Evolutionary conservation across 1,140 invertebrate genomes (phyloP), one percentile per base, ranked within the genome.

Genomic region (Planococcus citri): DNA sequence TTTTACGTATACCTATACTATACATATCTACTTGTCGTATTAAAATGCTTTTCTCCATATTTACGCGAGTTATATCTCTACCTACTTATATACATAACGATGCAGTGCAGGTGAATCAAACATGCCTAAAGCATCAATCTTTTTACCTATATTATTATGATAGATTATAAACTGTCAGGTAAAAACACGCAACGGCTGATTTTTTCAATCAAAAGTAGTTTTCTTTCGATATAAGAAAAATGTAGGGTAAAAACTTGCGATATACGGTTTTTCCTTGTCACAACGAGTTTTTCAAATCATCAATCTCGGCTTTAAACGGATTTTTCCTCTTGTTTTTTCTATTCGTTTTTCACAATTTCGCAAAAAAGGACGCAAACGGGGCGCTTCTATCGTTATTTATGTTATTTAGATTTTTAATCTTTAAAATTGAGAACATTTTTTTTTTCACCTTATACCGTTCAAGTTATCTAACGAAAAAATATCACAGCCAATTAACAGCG

Each of bases 141-240:
- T 51, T 51, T 51, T 51, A 51, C n/a, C n/a, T 20, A 51, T 51
- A 51, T 51, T 51, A 51, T 51, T 51, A 51, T 51, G 41, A 51
- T 51, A 51, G 41, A 51, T 51, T 51, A 51, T 51, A 51, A 51
- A 51, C 41, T 51, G 41, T 51, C 41, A 51, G 41, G 41, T 51
- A 51, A 51, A n/a, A 20, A n/a, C 17, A 51, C 41, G 17, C 6
- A n/a, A 51, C 17, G 41, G 41, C 17, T 51, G 41, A 51, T 9
- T 51, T 51, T 51, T 51, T 51, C 41, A 51, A 51, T 51, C 41
- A n/a, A 14, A 20, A 51, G 41, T 51, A 51, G 41, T 51, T 51
- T 51, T 51, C 41, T 20, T 51, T 51, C 41, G 41, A 51, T 51
- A 51, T 51, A 20, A 51, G n/a, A 51, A 51, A 51, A 51, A 51